A percentile compares a stretch with the other conserved stretches of the same genome.
phyloP scores from a whole-genome alignment of 2,888 invertebrate genomes.

The Melinopterus prodromus region DNA sequence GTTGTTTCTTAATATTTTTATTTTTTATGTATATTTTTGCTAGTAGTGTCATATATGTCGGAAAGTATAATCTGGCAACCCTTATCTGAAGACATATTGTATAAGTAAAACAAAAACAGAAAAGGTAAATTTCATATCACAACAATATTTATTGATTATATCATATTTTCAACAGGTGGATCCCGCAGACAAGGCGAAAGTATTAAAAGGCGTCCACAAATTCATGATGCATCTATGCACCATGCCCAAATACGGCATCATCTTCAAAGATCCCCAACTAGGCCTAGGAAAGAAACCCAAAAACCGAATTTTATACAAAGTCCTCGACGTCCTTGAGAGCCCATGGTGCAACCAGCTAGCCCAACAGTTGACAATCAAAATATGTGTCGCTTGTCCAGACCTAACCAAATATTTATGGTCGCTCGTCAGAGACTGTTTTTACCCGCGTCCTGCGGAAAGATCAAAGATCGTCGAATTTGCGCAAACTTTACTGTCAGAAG shows the following conservation, averaged over 20 bases:
- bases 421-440: conserved; percentile 68
- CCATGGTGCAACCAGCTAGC: conserved; percentile 76
- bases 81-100: too few species aligned
- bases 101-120: too few species aligned
- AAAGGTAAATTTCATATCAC: not conserved
- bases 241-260: conserved; percentile 78
- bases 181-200: conserved; percentile 62
- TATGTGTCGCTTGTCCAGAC: conserved; percentile 76
- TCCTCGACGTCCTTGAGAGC: conserved; percentile 70
- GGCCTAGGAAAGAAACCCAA: conserved; percentile 66
- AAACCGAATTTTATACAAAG: conserved; percentile 69
- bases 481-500: conserved; percentile 46
- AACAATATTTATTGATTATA: not conserved
- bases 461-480: conserved; percentile 47
- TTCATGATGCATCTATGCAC: conserved; percentile 80
- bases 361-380: conserved; percentile 69
- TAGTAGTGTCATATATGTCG: too few species aligned
- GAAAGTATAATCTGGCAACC: too few species aligned
- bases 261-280: conserved; percentile 74
- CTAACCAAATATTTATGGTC: conserved; percentile 70
- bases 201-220: conserved; percentile 69
- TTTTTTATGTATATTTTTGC: too few species aligned
- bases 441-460: conserved; percentile 65
- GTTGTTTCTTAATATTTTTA: too few species aligned
- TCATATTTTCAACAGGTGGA: conserved; percentile 48